Evolutionary conservation across 2,113 vertebrate species (phyloP).

Genomic region (Toxotes chatareus): DNA sequence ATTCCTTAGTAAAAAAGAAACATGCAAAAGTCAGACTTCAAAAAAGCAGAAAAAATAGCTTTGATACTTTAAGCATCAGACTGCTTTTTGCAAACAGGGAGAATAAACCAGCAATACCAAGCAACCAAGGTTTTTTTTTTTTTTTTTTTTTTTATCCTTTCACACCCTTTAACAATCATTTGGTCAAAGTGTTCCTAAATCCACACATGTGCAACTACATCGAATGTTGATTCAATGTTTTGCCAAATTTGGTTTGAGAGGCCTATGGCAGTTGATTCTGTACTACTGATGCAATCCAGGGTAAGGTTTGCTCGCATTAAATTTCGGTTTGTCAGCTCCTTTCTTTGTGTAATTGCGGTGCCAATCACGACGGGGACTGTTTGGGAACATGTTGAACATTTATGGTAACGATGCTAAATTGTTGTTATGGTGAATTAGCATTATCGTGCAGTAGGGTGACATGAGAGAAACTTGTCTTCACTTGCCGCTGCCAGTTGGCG

Average conservation of each 20-base stretch:
- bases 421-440: conserved; percentile 73
- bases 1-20: conserved; percentile 34
- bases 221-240: conserved; percentile 26
- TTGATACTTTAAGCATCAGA: conserved; percentile 47
- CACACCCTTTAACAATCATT: conserved; percentile 46
- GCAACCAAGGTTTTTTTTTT: conserved; percentile 16
- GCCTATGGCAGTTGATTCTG: conserved; percentile 42
- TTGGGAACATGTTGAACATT: conserved; percentile 70
- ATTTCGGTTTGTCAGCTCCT: conserved; percentile 64
- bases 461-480: conserved; percentile 72
- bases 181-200: conserved; percentile 51
- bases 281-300: conserved; percentile 69
- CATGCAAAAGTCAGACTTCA: conserved; percentile 45
- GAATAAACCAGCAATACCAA: conserved; percentile 43
- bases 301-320: conserved; percentile 58
- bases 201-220: conserved; percentile 27
- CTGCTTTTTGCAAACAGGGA: conserved; percentile 31
- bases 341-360: conserved; percentile 54
- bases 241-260: conserved; percentile 43
- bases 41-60: conserved; percentile 48
- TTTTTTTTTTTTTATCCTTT: conserved; percentile 30
- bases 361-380: conserved; percentile 49
- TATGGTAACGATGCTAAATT: conserved; percentile 66
- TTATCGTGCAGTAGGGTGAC: conserved; percentile 72
- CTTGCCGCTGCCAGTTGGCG: conserved; percentile 74